phyloP scores from a whole-genome alignment of 2,113 vertebrate species.

The Oxygymnocypris stewartii region DNA sequence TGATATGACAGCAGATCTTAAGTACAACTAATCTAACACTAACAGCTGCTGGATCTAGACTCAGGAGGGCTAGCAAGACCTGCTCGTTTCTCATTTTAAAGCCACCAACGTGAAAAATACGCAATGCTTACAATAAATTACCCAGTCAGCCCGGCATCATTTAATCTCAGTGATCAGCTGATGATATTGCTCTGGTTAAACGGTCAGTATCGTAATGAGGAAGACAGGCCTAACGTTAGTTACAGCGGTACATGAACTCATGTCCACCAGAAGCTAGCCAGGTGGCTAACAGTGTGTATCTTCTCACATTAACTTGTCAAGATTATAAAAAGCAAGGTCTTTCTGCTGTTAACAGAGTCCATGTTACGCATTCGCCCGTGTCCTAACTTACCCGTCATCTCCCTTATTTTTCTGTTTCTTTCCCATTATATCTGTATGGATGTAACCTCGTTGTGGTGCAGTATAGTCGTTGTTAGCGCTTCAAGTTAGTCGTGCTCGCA shows the following conservation, averaged over 20 bases:
- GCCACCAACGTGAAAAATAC: no score
- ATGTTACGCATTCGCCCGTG: not conserved
- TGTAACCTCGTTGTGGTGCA: slow-evolving; percentile 53
- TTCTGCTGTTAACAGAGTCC: not conserved
- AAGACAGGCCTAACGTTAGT: slow-evolving; percentile 42
- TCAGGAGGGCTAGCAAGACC: not conserved
- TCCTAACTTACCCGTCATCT: slow-evolving; percentile 71
- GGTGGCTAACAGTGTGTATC: slow-evolving; percentile 27
- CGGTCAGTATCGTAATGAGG: not conserved
- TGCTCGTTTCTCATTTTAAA: not conserved
- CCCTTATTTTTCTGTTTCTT: slow-evolving; percentile 79
- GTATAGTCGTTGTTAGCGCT: slow-evolving; percentile 55
- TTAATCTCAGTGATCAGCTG: not conserved
- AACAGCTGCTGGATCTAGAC: slow-evolving; percentile 23
- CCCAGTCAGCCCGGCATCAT: not conserved
- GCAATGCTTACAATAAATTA: not conserved
- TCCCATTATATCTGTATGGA: slow-evolving; percentile 66
- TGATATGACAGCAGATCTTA: slow-evolving; percentile 24
- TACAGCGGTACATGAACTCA: slow-evolving; percentile 51
- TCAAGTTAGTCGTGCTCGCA: slow-evolving; percentile 50
- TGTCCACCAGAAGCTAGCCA: slow-evolving; percentile 41
- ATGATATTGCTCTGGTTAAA: not conserved
- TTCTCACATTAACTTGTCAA: not conserved
- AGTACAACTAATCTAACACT: not conserved
- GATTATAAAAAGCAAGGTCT: not conserved